Evolutionary conservation across 1,140 invertebrate species (phyloP), one percentile per base, ranked within the genome.

Genomic region (Tetragonula clypearis): DNA sequence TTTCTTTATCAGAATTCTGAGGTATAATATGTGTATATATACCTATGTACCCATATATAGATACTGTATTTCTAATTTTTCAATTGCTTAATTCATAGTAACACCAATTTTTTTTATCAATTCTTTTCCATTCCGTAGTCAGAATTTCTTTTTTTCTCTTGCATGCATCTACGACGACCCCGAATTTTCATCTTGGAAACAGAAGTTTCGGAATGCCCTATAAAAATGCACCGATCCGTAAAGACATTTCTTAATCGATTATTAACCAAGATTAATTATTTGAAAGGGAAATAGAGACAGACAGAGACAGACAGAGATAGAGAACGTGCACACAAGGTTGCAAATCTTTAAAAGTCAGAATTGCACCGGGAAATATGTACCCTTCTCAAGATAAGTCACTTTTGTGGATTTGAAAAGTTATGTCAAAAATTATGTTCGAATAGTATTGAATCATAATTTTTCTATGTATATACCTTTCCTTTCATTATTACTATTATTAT

Each of bases 141-240:
- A 56, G 17, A 15, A 62, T 19, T 41, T 12, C 41, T 71, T 60
- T 60, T 26, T 58, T 68, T 73, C 53, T 84, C 41, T 60, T 58
- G 21, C 17, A 78, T 15, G 49, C 49, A 60, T 35, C 35, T 65
- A 73, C 73, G 75, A 81, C 73, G 62, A 89, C 26, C 78, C 85
- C 79, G 71, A 68, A 78, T 49, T 55, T 56, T 78, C n/a, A 65
- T 30, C 65, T 87, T 68, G 56, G 82, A 73, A 87, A 56, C 83
- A 84, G 82, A 86, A 85, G 86, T 89, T 90, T 85, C 85, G 91
- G 90, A 91, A 92, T 92, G 90, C 91, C 89, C 90, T 87, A 89
- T 89, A 89, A 76, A 91, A 91, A 92, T 92, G 90, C 90, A 92
- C 86, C 84, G 90, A 88, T 88, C 85, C 86, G 82, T 90, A 90